Conservation (phyloP, 2,113 vertebrate species). For the Eulemur rufifrons region DNA sequence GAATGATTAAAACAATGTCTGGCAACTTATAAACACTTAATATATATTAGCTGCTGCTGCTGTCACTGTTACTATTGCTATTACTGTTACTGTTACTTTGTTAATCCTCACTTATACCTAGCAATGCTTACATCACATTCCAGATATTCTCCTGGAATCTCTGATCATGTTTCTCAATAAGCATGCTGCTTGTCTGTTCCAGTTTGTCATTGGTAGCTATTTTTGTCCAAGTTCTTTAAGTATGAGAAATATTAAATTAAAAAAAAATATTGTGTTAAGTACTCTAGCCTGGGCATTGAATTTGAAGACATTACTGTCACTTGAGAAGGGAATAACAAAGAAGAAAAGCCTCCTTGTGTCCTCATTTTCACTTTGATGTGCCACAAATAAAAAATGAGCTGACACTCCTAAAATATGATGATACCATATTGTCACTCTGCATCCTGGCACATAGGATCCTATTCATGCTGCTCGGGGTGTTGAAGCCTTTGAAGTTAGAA, state of each 20-base stretch:
- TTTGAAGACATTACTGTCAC: slow-evolving; percentile 47
- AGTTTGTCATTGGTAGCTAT: neutral
- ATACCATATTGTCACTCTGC: slow-evolving; percentile 74
- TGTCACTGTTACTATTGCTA: neutral
- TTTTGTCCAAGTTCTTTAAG: neutral
- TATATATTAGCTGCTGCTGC: neutral
- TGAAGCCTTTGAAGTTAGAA: slow-evolving; percentile 84
- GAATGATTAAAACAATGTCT: neutral
- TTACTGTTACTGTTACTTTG: neutral
- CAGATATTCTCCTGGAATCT: neutral
- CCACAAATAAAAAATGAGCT: slow-evolving; percentile 82
- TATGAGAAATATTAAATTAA: neutral
- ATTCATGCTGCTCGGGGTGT: slow-evolving; percentile 69
- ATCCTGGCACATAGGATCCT: slow-evolving; percentile 77
- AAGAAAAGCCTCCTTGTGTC: slow-evolving; percentile 63
- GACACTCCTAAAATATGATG: slow-evolving; percentile 79
- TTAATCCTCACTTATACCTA: neutral
- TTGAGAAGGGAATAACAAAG: slow-evolving; percentile 65
- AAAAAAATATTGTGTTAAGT: slow-evolving; percentile 39
- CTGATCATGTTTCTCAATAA: neutral
- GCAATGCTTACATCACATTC: neutral
- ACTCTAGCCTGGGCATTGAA: slow-evolving; percentile 27
- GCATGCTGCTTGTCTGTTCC: neutral
- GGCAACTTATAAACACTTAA: neutral
- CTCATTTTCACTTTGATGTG: slow-evolving; percentile 82